Evolutionary conservation across 2,113 vertebrate species (phyloP).

Genomic region (Planiliza haematocheilus): DNA sequence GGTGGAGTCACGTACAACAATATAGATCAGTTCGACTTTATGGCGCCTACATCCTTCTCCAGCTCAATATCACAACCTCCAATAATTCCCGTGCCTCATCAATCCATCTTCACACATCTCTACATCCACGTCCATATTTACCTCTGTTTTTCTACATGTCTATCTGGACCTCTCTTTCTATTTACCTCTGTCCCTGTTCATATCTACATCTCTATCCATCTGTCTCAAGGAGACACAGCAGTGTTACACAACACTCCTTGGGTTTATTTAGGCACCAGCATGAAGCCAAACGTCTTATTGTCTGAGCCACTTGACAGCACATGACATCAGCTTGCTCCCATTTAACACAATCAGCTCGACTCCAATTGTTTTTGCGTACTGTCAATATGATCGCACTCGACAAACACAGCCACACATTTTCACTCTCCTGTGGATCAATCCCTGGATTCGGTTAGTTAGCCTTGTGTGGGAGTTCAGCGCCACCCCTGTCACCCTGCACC

Average conservation of each 20-base stretch:
- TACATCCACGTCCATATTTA: not conserved
- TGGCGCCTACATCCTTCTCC: no score
- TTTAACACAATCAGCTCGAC: not conserved
- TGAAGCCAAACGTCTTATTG: not conserved
- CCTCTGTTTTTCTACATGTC: not conserved
- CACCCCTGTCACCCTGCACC: constrained; percentile 31
- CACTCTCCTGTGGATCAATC: not conserved
- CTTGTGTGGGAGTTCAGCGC: constrained; percentile 32
- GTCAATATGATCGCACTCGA: constrained; percentile 10
- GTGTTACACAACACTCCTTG: constrained; percentile 39
- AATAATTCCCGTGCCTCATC: no score
- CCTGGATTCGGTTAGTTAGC: constrained; percentile 4
- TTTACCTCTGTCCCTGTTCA: not conserved
- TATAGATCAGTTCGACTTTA: no score
- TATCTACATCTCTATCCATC: not conserved
- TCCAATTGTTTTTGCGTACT: not conserved
- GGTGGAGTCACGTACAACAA: not conserved
- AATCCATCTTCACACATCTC: no score
- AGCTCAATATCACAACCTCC: no score
- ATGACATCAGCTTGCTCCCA: not conserved
- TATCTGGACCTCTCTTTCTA: not conserved
- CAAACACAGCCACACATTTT: not conserved
- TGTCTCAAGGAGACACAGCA: constrained; percentile 20
- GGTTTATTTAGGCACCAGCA: constrained; percentile 14
- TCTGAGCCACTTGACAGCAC: constrained; percentile 5